Percentiles rank a stretch among this genome's conserved stretches.
Conservation (phyloP, 2,888 invertebrate genomes). For the Cryptosula pallasiana region DNA sequence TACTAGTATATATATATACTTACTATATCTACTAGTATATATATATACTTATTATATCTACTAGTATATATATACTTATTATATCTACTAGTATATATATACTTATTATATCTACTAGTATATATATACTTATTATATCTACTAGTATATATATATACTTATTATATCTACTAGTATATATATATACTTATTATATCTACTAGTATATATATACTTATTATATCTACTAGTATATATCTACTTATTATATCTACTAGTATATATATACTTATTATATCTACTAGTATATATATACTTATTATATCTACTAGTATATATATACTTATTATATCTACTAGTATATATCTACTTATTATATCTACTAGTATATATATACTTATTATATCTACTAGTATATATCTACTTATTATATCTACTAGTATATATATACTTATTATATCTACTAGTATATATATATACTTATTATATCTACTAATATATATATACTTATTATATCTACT, state of each 20-base stretch:
- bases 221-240: conserved; percentile 28
- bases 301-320: not conserved
- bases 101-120: conserved; percentile 28
- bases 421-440: not conserved
- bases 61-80: not conserved
- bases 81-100: not conserved
- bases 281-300: not conserved
- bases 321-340: conserved; percentile 28
- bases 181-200: not conserved
- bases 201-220: not conserved
- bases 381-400: conserved; percentile 28
- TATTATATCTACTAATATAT: conserved; percentile 29
- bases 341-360: not conserved
- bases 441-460: too few relatives aligned
- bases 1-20: too few relatives aligned
- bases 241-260: not conserved
- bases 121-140: not conserved
- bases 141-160: too few relatives aligned
- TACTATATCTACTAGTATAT: not conserved
- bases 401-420: not conserved
- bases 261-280: conserved; percentile 28
- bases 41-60: too few relatives aligned
- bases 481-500: not conserved
- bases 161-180: not conserved
- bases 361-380: not conserved